Evolutionary conservation across 1,140 invertebrate genomes (phyloP), one percentile per base, ranked within the genome.

Genomic region (Drosophila sucinea): DNA sequence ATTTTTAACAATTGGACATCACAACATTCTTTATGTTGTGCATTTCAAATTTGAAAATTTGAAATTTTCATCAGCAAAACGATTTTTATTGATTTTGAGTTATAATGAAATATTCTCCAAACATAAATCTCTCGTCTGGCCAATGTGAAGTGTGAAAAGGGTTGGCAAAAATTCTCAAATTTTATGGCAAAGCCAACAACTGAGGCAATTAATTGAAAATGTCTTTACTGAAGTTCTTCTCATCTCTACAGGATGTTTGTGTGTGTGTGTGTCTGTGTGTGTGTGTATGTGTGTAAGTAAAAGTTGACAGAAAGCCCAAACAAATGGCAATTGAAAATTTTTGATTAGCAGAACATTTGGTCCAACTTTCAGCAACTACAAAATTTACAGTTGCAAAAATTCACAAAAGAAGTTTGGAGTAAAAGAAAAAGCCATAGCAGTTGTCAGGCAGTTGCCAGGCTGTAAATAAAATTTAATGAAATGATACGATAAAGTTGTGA

Each of bases 401-500:
- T 44, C 54, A 77, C 30, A 54, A 64, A 51, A 74, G 61, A 77
- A 77, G 25, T 57, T 78, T 73, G 44, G 38, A 58, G 58, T 55
- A 65, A 51, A 44, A 58, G 58, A 23, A 65, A n/a, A 33, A 51
- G 56, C 44, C 44, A 25, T 44, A 11, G 40, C 61, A 62, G 58
- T 61, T 55, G 47, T 62, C 70, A 57, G 70, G 68, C 75, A 68
- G 66, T 77, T 73, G 62, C 57, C 67, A 81, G 80, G 81, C 85
- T 84, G 81, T 89, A 90, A 89, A 90, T 89, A 89, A 89, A 89
- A 84, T 89, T 89, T 75, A 89, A 84, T 89, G 84, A 81, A 89
- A 89, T 84, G 80, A 81, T 84, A 67, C 80, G 71, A 81, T 74
- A 90, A 85, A 84, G 67, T 90, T 89, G 84, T 67, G 81, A 84